Evolutionary conservation across 2,888 invertebrate genomes (phyloP), one percentile per base, ranked within the genome.

Genomic region (Panorpa germanica): DNA sequence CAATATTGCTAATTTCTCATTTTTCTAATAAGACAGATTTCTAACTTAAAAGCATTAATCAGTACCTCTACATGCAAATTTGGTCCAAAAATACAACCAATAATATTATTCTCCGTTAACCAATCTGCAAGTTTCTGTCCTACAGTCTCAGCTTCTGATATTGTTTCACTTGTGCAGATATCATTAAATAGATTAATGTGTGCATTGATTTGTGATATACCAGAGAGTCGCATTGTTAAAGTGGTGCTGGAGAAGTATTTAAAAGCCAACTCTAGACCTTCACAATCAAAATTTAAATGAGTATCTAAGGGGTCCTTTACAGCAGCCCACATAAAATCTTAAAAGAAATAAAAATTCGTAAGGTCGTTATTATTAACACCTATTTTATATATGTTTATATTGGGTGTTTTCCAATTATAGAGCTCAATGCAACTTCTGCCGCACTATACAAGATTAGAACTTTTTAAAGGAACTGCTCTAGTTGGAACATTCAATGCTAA

Each of bases 211-310:
- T 93, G 91, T 10, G 86, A 75, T 44, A 93, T 82, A 34, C 93
- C 91, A 8, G 90, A 85, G 33, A 93, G 54, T 35, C 91, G 63
- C 80, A 93, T 90, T 1, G 91, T 91, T 35, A 93, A 52, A 2
- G 91, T 93, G 31, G 86, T 83, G 41, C 90, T 90, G 37, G 82
- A 86, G 50, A 93, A 91, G 55, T 90, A 91, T 52, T 93, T 93
- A 52, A 88, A 90, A n/a, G 91, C 91, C 38, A 91, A 56, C 34
- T 83, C 78, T 21, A 93, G 57, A 2, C 90, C 91, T 47, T 91
- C 90, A 2, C 69, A 65, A 45, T 90, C 90, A 46, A 86, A 88
- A n/a, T 75, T 72, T 18, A 81, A 57, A 2, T 82, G 81, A 2
- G 80, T 70, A 46, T 86, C 85, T 28, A 85, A 55, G 1, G 90